Base-by-base conservation (phyloP, 2,888 invertebrate species). In the Lysandra coridon region DNA sequence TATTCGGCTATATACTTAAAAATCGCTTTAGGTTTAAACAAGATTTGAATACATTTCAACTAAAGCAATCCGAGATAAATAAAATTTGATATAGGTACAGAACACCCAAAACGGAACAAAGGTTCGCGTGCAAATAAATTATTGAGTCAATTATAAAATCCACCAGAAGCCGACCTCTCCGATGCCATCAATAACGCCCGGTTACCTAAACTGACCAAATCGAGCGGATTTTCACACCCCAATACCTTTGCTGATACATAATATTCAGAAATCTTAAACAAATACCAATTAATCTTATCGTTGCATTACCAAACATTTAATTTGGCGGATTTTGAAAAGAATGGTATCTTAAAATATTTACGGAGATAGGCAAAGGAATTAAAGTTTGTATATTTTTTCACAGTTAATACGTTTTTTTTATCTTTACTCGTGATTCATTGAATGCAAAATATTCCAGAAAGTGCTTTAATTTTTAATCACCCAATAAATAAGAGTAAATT, bases 131-230 rank as follows among this genome's bases (percentile, higher is more conserved):
- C 23, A 76, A 33, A 57, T 76, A 53, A 76, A 76, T 23, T 76
- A 76, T 17, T 33, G 30, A 49, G 30, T 53, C 76, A 33, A 49
- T 75, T 75, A 75, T 75, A 75, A 75, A 53, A 30, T 74, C 74
- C n/a, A 40, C 30, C 75, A 30, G 53, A 33, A 76, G 53, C 53
- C 12, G 76, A 75, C 23, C 75, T 37, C 17, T 37, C 5, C 12
- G 74, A 74, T 74, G 44, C 23, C 44, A 74, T 74, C 44, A 40
- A 74, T 74, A 74, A 74, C 23, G 73, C 23, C 40, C 37, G 12
- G 73, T 73, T 37, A 62, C 40, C 40, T 73, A 73, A 73, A 44
- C 44, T n/a, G 44, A 74, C 74, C 40, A 44, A 33, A 7, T 40
- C 37, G 44, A 40, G 7, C 40, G 44, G 44, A 74, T 69, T 69